These are phyloP conservation scores for Pinna nobilis DNA, from an alignment of 1,140 invertebrate species.

Conservation along the genomic window DNA sequence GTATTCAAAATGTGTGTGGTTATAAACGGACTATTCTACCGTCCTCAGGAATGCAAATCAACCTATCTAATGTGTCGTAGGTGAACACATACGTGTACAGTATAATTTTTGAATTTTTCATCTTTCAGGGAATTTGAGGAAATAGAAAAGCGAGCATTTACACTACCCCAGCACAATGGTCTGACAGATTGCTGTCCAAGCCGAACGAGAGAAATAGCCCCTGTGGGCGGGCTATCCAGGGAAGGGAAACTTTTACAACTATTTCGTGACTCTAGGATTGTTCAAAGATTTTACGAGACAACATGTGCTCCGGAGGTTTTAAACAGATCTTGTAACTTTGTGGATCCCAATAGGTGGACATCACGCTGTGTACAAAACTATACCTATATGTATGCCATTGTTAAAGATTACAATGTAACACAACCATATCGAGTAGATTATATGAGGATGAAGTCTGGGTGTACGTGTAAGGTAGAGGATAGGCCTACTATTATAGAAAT, in stretches of 20 bases:
- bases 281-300: constrained; percentile 84
- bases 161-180: constrained; percentile 24
- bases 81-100: not conserved
- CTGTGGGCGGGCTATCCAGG: constrained; percentile 84
- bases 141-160: constrained; percentile 34
- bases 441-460: constrained; percentile 87
- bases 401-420: constrained; percentile 77
- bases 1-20: not conserved
- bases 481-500: constrained; percentile 5
- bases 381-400: constrained; percentile 89
- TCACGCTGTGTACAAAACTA: constrained; percentile 89
- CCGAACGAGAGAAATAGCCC: constrained; percentile 84
- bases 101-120: constrained; percentile 5
- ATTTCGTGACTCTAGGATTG: constrained; percentile 80
- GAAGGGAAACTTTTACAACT: constrained; percentile 84
- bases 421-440: constrained; percentile 85
- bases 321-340: constrained; percentile 84
- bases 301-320: constrained; percentile 84
- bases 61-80: not conserved
- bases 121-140: constrained; percentile 39
- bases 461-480: constrained; percentile 83
- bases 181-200: constrained; percentile 84
- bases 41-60: not conserved
- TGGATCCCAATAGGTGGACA: constrained; percentile 81
- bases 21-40: not conserved